Conservation (phyloP, 2,888 invertebrate genomes). For the Philereme vetulata region DNA sequence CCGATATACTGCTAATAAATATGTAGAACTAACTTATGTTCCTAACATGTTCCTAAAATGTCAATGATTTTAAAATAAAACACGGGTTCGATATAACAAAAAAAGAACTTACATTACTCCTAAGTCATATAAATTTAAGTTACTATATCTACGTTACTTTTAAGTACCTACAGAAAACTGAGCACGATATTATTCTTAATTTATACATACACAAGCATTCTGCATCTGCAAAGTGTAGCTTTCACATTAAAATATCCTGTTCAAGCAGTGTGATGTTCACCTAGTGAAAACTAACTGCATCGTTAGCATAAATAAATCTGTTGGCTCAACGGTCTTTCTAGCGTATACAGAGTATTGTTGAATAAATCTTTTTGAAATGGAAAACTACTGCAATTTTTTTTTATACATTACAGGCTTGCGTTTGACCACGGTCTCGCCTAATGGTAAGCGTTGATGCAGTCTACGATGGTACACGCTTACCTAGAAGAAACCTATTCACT, state of each 20-base stretch:
- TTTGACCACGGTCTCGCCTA: no score
- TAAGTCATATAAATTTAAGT: no score
- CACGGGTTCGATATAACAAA: no score
- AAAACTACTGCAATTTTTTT: not conserved
- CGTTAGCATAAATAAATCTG: slow-evolving; percentile 20
- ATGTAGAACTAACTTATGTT: no score
- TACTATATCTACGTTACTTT: not conserved
- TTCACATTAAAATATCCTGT: slow-evolving; percentile 7
- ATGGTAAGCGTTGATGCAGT: no score
- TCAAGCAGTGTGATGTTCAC: slow-evolving; percentile 2
- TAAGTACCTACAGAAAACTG: not conserved
- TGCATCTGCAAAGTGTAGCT: slow-evolving; percentile 1
- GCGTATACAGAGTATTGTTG: slow-evolving; percentile 1
- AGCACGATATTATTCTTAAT: not conserved
- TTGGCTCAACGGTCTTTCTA: slow-evolving; percentile 3
- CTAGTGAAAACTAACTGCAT: slow-evolving; percentile 15
- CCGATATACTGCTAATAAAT: no score
- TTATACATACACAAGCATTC: not conserved
- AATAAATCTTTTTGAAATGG: not conserved
- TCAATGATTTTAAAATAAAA: no score
- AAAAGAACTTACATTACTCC: no score
- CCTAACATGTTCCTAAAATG: no score
- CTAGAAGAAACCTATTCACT: no score
- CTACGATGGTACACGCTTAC: no score
- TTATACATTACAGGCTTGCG: no score